phyloP scores from a whole-genome alignment of 2,113 vertebrate species.

The Phainopepla nitens region DNA sequence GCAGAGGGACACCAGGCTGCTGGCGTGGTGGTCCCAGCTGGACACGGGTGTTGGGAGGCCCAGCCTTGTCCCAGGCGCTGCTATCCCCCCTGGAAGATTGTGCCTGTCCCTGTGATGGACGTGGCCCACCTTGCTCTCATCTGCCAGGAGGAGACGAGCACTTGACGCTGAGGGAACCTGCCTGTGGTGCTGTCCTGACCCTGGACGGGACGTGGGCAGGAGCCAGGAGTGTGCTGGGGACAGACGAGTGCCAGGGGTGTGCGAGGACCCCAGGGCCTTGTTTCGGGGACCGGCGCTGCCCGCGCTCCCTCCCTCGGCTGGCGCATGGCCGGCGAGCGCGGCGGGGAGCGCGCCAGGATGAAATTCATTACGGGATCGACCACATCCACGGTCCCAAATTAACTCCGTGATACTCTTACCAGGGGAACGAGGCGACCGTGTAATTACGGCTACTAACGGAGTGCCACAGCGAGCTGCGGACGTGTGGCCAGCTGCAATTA shows the following conservation, averaged over 20 bases:
- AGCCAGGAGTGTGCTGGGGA: not conserved
- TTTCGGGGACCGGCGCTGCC: not conserved
- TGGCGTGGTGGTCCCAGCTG: not conserved
- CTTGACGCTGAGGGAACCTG: not conserved
- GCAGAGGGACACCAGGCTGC: not conserved
- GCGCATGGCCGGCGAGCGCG: rapidly evolving
- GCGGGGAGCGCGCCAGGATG: not conserved
- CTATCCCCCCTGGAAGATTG: not conserved
- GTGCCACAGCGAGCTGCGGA: not conserved
- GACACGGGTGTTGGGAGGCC: rapidly evolving
- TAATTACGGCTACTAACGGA: not conserved
- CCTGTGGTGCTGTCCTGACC: not conserved
- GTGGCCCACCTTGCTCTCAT: not conserved
- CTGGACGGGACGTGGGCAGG: rapidly evolving
- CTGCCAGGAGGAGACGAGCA: rapidly evolving
- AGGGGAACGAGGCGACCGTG: not conserved
- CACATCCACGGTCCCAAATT: not conserved
- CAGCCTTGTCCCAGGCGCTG: not conserved
- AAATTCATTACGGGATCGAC: not conserved
- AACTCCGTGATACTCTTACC: not conserved
- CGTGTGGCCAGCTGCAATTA: constrained; percentile 12
- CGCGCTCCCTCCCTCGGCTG: rapidly evolving
- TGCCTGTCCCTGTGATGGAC: rapidly evolving
- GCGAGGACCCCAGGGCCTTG: rapidly evolving
- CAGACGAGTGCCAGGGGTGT: rapidly evolving